Conservation (phyloP, 2,888 invertebrate species). For the Nephrotoma appendiculata region DNA sequence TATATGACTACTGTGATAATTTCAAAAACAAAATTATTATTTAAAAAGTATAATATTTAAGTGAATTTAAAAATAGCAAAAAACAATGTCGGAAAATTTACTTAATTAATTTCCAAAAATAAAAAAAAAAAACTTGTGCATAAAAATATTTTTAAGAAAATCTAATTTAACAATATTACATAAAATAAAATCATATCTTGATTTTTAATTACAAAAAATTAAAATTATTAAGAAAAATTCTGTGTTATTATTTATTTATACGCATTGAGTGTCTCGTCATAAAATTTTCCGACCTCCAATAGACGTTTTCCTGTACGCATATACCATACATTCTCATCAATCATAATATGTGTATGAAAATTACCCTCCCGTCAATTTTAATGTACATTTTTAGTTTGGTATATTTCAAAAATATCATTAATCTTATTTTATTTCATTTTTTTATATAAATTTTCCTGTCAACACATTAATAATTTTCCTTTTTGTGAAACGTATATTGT, state of each 20-base stretch:
- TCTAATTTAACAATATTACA: background rate
- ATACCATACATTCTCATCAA: background rate
- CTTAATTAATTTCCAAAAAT: background rate
- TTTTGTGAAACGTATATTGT: background rate
- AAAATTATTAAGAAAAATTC: background rate
- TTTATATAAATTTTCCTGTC: background rate
- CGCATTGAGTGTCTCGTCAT: background rate
- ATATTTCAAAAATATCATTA: background rate
- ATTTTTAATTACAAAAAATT: background rate
- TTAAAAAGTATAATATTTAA: background rate
- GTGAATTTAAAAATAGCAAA: background rate
- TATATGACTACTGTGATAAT: background rate
- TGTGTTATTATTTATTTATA: background rate
- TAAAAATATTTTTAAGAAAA: background rate
- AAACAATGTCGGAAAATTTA: background rate
- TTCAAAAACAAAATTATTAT: background rate
- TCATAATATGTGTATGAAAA: background rate
- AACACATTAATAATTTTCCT: background rate
- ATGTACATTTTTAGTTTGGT: background rate
- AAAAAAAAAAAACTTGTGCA: background rate
- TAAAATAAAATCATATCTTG: background rate
- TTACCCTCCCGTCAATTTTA: background rate
- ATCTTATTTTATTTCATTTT: background rate
- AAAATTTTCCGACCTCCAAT: background rate
- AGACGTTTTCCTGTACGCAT: background rate